Evolutionary conservation across 2,113 vertebrate genomes (phyloP).

Genomic region (Ophiodon elongatus): DNA sequence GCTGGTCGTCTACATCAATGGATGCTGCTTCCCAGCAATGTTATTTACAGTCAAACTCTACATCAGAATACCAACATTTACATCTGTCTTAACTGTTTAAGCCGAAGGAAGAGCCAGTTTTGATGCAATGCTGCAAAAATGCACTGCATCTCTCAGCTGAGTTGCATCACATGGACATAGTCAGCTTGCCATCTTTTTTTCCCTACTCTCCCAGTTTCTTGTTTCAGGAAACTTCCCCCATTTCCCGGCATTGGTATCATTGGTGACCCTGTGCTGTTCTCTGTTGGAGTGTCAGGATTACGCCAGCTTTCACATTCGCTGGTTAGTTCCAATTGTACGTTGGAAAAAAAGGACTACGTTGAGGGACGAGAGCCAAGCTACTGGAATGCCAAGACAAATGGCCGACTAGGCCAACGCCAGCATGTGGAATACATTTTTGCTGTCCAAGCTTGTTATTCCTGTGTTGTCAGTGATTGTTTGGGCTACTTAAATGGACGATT

Average conservation of each 20-base stretch:
- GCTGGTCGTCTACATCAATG: slow-evolving; percentile 9
- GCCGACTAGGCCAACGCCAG: slow-evolving; percentile 72
- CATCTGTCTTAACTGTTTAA: slow-evolving; percentile 16
- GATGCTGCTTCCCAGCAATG: background rate
- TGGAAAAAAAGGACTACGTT: slow-evolving; percentile 73
- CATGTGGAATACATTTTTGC: slow-evolving; percentile 86
- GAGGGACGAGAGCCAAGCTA: slow-evolving; percentile 76
- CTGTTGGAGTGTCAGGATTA: slow-evolving; percentile 78
- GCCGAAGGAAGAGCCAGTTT: slow-evolving; percentile 26
- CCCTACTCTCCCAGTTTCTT: slow-evolving; percentile 57
- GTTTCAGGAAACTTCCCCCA: slow-evolving; percentile 71
- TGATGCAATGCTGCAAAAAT: slow-evolving; percentile 44
- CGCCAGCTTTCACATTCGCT: slow-evolving; percentile 77
- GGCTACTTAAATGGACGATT: slow-evolving; percentile 81
- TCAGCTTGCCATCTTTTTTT: slow-evolving; percentile 59
- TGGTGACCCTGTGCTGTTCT: slow-evolving; percentile 77
- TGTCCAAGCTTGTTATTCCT: slow-evolving; percentile 82
- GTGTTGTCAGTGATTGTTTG: slow-evolving; percentile 83
- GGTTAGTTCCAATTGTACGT: slow-evolving; percentile 79
- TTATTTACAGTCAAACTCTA: slow-evolving; percentile 1
- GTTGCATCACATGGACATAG: slow-evolving; percentile 67
- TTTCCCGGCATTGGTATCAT: slow-evolving; percentile 81
- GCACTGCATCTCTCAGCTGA: slow-evolving; percentile 33
- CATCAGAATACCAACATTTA: slow-evolving; percentile 24
- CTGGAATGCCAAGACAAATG: slow-evolving; percentile 85